Evolutionary conservation across 1,140 invertebrate species (phyloP).

Genomic region (Drosophila equinoxialis): DNA sequence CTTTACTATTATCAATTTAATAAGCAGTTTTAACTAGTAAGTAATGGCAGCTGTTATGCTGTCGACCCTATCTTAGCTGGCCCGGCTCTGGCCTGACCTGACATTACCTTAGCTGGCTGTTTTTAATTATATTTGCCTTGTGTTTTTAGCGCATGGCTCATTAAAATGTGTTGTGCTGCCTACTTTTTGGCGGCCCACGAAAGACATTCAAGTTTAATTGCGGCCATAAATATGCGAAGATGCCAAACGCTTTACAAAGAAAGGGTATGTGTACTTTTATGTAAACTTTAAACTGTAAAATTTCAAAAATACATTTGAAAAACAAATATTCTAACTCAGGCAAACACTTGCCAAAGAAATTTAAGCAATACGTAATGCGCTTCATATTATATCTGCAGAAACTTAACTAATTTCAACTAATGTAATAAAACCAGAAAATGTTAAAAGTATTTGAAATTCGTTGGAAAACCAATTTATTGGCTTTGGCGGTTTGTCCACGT

Average conservation of each 20-base stretch:
- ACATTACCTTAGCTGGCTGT: constrained; percentile 24
- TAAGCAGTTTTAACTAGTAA: constrained; percentile 35
- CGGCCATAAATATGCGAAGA: constrained; percentile 55
- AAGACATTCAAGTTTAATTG: constrained; percentile 71
- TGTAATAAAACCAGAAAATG: neutral
- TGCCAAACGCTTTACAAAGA: constrained; percentile 8
- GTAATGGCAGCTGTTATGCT: neutral
- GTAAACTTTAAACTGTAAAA: neutral
- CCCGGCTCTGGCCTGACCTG: neutral
- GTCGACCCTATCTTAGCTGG: neutral
- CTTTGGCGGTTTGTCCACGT: constrained; percentile 61
- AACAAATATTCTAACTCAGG: too few relatives aligned
- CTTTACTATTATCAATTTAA: constrained; percentile 52
- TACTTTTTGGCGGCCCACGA: constrained; percentile 50
- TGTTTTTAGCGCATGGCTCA: constrained; percentile 42
- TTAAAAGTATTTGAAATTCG: constrained; percentile 25
- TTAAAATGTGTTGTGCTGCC: constrained; percentile 68
- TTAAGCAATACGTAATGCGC: too few relatives aligned
- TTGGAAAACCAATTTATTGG: neutral
- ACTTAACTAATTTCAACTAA: too few relatives aligned
- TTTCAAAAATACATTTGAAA: too few relatives aligned
- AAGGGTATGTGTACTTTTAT: neutral
- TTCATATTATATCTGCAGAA: too few relatives aligned
- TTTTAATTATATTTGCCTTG: constrained; percentile 68
- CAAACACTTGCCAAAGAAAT: too few relatives aligned